Base-by-base conservation (phyloP, 2,888 invertebrate genomes). In the Schizotus pectinicornis region DNA sequence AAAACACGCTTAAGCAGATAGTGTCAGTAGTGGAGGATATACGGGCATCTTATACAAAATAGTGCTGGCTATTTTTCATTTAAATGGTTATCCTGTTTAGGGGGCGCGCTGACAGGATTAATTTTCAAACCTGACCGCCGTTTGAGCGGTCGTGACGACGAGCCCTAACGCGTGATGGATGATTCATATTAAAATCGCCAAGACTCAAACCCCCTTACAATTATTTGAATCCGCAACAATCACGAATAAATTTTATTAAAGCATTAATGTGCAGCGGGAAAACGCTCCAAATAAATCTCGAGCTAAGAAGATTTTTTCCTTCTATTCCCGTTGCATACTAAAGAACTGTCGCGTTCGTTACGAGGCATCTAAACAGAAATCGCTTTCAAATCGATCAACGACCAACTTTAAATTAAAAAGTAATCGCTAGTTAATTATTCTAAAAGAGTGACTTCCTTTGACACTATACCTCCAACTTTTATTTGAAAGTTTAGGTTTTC, bases 41-140 rank as follows among this genome's bases (percentile, higher is more conserved):
- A 49, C 48, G 48, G 37, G 41, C 49, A 42, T 55, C 55, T 55
- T 55, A 55, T 48, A 49, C 49, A 49, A 49, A 49, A 43, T 53
- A 53, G 53, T 48, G 22, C 6, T 13, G 43, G 55, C 37, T 49
- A 56, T 56, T 56, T 56, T 56, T 56, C 55, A 56, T 56, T 56
- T 56, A 56, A 56, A 56, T 56, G 48, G 55, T 56, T 56, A 56
- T 49, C 49, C 49, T 56, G 48, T 49, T 48, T 54, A 41, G 47
- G 47, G 51, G 6, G 43, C 47, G 47, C 35, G 41, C 55, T 49
- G 55, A 49, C 55, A 56, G 55, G 55, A 56, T 56, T 56, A 56
- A 56, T 56, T 56, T 56, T 42, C 49, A 56, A 56, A 49, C 55
- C 55, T 48, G 55, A 56, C 55, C 55, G 49, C 48, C 49, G 48